Percentiles rank a stretch among this genome's conserved stretches.
phyloP scores from a whole-genome alignment of 2,888 invertebrate genomes.

The Stratiomys singularior region DNA sequence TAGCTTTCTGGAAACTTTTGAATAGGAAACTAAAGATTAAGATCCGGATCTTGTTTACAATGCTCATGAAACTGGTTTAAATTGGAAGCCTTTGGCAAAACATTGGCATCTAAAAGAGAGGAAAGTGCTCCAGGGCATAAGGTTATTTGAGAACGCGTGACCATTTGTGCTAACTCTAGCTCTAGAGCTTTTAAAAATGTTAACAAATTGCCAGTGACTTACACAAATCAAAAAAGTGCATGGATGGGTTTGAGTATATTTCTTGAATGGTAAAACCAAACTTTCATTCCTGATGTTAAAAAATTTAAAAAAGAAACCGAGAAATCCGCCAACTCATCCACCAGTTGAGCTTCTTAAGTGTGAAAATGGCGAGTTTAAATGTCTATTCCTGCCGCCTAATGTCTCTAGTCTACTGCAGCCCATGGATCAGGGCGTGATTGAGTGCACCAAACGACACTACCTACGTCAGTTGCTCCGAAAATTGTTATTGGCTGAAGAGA shows the following conservation, averaged over 20 bases:
- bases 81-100: too few species aligned
- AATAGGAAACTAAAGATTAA: too few species aligned
- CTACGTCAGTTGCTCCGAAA: slow-evolving; percentile 12
- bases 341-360: slow-evolving; percentile 9
- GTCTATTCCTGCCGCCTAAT: background rate
- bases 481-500: slow-evolving; percentile 28
- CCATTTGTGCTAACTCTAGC: too few species aligned
- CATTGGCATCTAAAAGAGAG: too few species aligned
- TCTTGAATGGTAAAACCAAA: background rate
- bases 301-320: background rate
- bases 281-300: background rate
- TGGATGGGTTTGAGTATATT: background rate
- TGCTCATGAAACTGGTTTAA: too few species aligned
- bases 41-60: too few species aligned
- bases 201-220: too few species aligned
- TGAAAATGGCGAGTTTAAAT: slow-evolving; percentile 5
- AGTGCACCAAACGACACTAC: slow-evolving; percentile 19
- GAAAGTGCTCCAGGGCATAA: too few species aligned
- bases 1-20: too few species aligned
- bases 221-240: too few species aligned
- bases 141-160: too few species aligned
- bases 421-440: slow-evolving; percentile 12
- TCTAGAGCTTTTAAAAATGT: too few species aligned
- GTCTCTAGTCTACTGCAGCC: slow-evolving; percentile 18
- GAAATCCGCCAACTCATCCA: slow-evolving; percentile 2